Evolutionary conservation across 2,888 invertebrate species (phyloP).

Genomic region (Anthoptus insignis): DNA sequence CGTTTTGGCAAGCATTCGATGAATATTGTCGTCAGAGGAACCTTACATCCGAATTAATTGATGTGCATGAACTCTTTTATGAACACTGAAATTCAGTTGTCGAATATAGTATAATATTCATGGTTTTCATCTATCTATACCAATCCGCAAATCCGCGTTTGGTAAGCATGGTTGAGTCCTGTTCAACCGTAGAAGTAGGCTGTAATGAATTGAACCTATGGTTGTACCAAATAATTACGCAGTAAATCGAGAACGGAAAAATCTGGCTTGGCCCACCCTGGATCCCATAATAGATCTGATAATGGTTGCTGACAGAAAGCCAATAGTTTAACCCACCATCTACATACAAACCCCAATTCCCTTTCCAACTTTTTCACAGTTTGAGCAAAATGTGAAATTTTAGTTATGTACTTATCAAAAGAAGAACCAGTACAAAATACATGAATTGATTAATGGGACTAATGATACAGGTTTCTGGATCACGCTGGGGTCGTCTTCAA

Average conservation of each 20-base stretch:
- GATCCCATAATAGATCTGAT: no score
- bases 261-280: no score
- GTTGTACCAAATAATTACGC: no score
- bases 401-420: not conserved
- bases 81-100: not conserved
- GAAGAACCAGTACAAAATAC: constrained; percentile 26
- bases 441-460: constrained; percentile 28
- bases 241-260: no score
- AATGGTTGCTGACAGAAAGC: no score
- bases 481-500: constrained; percentile 4
- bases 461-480: constrained; percentile 34
- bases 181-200: no score
- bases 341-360: no score
- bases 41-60: not conserved
- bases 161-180: no score
- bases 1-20: constrained; percentile 19
- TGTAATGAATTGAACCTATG: no score
- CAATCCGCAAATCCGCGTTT: no score
- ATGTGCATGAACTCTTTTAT: not conserved
- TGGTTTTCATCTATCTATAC: not conserved
- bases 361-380: no score
- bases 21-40: constrained; percentile 25
- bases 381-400: constrained; percentile 26
- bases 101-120: not conserved
- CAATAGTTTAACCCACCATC: no score